Evolutionary conservation across 2,888 invertebrate genomes (phyloP).

Genomic region (Ormyrus rosae): DNA sequence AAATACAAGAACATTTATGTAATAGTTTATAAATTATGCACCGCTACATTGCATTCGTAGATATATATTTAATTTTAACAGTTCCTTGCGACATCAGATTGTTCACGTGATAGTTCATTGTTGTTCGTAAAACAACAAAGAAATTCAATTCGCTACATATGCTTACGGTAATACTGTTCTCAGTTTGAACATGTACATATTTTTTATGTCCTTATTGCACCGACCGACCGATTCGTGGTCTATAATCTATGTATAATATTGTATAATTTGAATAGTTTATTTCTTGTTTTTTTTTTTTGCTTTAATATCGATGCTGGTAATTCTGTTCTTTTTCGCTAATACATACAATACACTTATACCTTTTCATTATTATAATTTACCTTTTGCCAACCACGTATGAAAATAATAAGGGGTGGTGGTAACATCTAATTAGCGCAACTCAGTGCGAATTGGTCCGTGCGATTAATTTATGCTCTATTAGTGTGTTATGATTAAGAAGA

Average conservation of each 20-base stretch:
- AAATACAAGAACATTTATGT: slow-evolving; percentile 40
- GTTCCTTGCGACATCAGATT: neutral
- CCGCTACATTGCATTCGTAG: neutral
- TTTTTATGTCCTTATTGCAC: slow-evolving; percentile 7
- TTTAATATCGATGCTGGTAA: slow-evolving; percentile 5
- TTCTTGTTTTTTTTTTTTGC: neutral
- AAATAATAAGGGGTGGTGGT: slow-evolving; percentile 28
- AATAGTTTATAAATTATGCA: slow-evolving; percentile 6
- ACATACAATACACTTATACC: slow-evolving; percentile 14
- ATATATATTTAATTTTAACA: slow-evolving; percentile 12
- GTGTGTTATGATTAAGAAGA: slow-evolving; percentile 15
- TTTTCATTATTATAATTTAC: slow-evolving; percentile 6
- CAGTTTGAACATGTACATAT: slow-evolving; percentile 12
- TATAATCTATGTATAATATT: neutral
- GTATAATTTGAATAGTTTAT: neutral
- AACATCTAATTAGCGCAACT: slow-evolving; percentile 53
- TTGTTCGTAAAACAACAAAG: slow-evolving; percentile 30
- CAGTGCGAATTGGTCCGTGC: slow-evolving; percentile 59
- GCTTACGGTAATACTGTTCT: slow-evolving; percentile 32
- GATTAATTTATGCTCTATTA: slow-evolving; percentile 22
- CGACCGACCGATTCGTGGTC: neutral
- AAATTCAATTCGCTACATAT: slow-evolving; percentile 14
- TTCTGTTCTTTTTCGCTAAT: neutral
- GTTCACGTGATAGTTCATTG: slow-evolving; percentile 15
- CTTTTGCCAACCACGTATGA: slow-evolving; percentile 9